phyloP scores from a whole-genome alignment of 1,140 invertebrate genomes.

The Drosophila auraria region DNA sequence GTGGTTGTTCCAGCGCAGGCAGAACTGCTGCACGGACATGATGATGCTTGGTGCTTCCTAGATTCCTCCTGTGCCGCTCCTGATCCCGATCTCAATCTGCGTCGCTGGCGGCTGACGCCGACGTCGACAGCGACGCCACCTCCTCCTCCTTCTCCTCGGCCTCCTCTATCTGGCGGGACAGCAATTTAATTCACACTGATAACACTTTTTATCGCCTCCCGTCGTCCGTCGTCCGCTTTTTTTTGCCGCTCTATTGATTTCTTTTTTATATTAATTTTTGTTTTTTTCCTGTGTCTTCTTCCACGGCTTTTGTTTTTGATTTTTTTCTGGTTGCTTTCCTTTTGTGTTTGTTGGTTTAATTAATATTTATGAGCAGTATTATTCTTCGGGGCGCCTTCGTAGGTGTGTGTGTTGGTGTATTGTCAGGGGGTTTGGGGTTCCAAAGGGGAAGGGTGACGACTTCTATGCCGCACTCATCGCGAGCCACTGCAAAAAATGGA shows the following conservation, averaged over 20 bases:
- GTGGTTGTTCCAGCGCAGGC: conserved; percentile 95
- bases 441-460: conserved; percentile 46
- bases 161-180: conserved; percentile 35
- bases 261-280: conserved; percentile 47
- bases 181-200: conserved; percentile 71
- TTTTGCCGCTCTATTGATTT: conserved; percentile 65
- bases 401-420: conserved; percentile 36
- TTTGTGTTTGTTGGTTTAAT: conserved; percentile 53
- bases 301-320: conserved; percentile 25
- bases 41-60: conserved; percentile 20
- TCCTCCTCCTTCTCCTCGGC: conserved; percentile 2
- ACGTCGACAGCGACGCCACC: conserved; percentile 28
- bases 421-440: conserved; percentile 54
- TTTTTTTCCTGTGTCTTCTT: conserved; percentile 27
- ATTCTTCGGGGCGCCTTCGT: conserved; percentile 61
- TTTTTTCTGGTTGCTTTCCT: conserved; percentile 9
- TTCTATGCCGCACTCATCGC: conserved; percentile 78
- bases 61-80: conserved; percentile 21
- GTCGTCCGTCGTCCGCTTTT: conserved; percentile 2
- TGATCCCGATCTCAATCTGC: conserved; percentile 36
- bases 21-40: conserved; percentile 94
- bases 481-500: conserved; percentile 55
- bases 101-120: conserved; percentile 36
- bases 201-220: conserved; percentile 72
- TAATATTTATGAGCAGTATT: conserved; percentile 75